phyloP scores from a whole-genome alignment of 2,888 invertebrate species.

The Diarsia brunnea region DNA sequence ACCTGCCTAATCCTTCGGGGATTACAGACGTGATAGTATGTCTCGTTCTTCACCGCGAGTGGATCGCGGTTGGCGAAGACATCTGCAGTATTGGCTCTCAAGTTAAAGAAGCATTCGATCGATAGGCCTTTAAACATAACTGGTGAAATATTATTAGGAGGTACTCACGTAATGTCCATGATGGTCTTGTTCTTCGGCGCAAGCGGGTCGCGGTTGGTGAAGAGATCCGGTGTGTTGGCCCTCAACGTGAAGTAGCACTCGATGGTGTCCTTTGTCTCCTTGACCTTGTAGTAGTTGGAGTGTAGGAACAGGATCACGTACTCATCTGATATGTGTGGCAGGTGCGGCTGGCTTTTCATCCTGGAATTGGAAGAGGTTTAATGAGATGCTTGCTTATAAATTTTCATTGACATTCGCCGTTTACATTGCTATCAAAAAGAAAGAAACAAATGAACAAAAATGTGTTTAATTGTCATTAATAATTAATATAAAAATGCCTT shows the following conservation, averaged over 20 bases:
- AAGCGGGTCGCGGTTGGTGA: slow-evolving; percentile 90
- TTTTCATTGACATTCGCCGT: too few species aligned
- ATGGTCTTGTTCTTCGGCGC: slow-evolving; percentile 88
- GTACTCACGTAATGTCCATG: slow-evolving; percentile 91
- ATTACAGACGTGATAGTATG: too few species aligned
- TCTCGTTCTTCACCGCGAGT: slow-evolving; percentile 78
- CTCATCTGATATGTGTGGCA: slow-evolving; percentile 92
- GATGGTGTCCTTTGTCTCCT: slow-evolving; percentile 87
- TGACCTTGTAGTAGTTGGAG: slow-evolving; percentile 89
- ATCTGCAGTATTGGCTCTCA: slow-evolving; percentile 69
- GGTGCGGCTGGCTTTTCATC: slow-evolving; percentile 91
- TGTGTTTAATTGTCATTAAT: too few species aligned
- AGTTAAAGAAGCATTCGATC: slow-evolving; percentile 87
- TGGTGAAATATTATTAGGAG: background rate
- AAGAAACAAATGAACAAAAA: too few species aligned
- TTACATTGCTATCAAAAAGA: background rate
- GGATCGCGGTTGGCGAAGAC: background rate
- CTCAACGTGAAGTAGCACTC: slow-evolving; percentile 91
- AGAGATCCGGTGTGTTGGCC: slow-evolving; percentile 90
- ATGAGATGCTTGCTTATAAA: too few species aligned
- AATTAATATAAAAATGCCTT: too few species aligned
- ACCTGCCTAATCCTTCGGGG: background rate
- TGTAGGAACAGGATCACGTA: slow-evolving; percentile 92
- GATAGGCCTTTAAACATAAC: slow-evolving; percentile 70
- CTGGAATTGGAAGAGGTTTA: slow-evolving; percentile 84